These are phyloP conservation scores for Eupithecia subumbrata DNA, from an alignment of 2,888 invertebrate genomes.

Conservation along the genomic window DNA sequence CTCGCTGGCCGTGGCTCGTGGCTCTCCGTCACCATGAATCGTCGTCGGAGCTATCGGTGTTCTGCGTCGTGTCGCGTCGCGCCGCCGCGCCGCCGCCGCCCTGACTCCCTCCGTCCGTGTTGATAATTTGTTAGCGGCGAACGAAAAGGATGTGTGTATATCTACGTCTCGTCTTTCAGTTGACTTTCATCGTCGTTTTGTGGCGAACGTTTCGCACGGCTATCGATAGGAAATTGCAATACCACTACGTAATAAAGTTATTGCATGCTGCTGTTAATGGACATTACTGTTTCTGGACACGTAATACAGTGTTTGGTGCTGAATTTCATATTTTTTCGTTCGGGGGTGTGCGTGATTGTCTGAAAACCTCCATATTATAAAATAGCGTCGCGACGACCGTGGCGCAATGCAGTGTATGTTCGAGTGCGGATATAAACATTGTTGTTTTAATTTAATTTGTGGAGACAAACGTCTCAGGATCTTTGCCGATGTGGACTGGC, in stretches of 20 bases:
- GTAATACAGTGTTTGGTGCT: slow-evolving; percentile 46
- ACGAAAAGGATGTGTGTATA: slow-evolving; percentile 83
- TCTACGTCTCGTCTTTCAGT: slow-evolving; percentile 84
- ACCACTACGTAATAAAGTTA: slow-evolving; percentile 80
- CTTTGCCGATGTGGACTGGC: slow-evolving; percentile 65
- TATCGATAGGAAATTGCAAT: slow-evolving; percentile 80
- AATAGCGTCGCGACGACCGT: slow-evolving; percentile 76
- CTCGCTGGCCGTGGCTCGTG: slow-evolving; percentile 50
- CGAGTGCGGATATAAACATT: slow-evolving; percentile 74
- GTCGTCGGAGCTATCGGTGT: slow-evolving; percentile 54
- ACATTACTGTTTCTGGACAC: slow-evolving; percentile 52
- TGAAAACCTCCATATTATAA: slow-evolving; percentile 57
- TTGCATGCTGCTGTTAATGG: slow-evolving; percentile 62
- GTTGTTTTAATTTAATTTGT: slow-evolving; percentile 68
- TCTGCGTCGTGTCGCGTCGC: slow-evolving; percentile 53
- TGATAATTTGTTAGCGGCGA: slow-evolving; percentile 79
- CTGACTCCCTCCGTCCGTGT: slow-evolving; percentile 59
- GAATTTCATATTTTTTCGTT: slow-evolving; percentile 47
- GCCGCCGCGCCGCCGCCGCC: slow-evolving; percentile 54
- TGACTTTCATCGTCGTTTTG: slow-evolving; percentile 84
- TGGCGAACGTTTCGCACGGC: slow-evolving; percentile 82
- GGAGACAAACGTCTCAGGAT: slow-evolving; percentile 63
- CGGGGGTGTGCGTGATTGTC: slow-evolving; percentile 51
- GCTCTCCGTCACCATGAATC: slow-evolving; percentile 53
- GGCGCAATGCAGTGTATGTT: slow-evolving; percentile 84